phyloP scores from a whole-genome alignment of 2,113 vertebrate genomes.

The Pteronura brasiliensis region DNA sequence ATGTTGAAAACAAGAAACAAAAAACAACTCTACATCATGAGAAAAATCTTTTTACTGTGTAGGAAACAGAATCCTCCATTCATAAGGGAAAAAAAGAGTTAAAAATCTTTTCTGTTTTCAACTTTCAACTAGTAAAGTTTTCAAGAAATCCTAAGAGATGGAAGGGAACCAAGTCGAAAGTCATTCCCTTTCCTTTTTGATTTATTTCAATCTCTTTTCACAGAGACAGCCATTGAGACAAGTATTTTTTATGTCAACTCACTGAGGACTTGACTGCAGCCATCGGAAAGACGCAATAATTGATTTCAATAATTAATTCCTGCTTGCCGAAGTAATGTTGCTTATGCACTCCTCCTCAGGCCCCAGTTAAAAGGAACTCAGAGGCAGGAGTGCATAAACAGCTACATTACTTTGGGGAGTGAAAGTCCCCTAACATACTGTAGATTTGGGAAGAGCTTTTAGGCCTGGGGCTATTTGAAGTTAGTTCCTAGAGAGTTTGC shows the following conservation, averaged over 20 bases:
- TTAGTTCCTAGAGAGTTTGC: constrained; percentile 76
- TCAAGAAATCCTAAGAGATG: constrained; percentile 19
- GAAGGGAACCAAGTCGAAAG: constrained; percentile 28
- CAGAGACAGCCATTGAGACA: constrained; percentile 74
- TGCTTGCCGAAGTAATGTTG: constrained; percentile 76
- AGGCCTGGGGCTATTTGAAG: constrained; percentile 78
- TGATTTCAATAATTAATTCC: constrained; percentile 88
- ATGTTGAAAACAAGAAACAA: neutral
- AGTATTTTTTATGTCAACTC: constrained; percentile 69
- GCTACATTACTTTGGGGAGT: constrained; percentile 82
- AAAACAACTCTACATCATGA: neutral
- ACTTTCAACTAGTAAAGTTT: neutral
- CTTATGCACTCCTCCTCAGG: constrained; percentile 71
- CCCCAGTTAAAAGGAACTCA: constrained; percentile 79
- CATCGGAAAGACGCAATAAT: constrained; percentile 79
- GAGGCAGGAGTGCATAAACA: constrained; percentile 80
- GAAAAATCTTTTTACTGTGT: neutral
- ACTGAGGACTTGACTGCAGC: constrained; percentile 68
- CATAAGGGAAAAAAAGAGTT: neutral
- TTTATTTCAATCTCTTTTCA: constrained; percentile 73
- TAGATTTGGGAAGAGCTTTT: constrained; percentile 82
- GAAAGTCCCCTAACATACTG: constrained; percentile 84
- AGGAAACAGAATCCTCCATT: neutral
- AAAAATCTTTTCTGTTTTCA: neutral
- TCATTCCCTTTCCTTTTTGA: constrained; percentile 56